Evolutionary conservation across 2,113 vertebrate genomes (phyloP).

Genomic region (Motacilla tschutschensis): DNA sequence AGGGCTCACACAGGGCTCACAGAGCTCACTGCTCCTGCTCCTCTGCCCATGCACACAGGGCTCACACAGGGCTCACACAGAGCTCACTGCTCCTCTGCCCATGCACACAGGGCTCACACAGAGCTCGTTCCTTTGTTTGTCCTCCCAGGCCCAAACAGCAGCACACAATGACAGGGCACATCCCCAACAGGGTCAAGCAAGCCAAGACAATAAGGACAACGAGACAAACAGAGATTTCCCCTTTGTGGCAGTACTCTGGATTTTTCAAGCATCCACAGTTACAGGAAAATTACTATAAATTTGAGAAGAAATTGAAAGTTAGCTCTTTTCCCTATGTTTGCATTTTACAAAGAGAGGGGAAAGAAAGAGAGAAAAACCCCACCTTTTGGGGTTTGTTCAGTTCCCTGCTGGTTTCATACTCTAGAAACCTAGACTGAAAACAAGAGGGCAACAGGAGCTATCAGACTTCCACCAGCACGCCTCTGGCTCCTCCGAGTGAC

Average conservation of each 20-base stretch:
- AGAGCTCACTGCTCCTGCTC: no score
- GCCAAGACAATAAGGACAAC: conserved; percentile 3
- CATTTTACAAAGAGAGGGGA: neutral
- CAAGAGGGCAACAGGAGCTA: neutral
- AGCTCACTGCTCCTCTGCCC: neutral
- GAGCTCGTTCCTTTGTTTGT: conserved; percentile 22
- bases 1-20: no score
- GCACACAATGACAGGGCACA: conserved; percentile 16
- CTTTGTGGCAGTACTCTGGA: neutral
- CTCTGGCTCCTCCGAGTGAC: neutral
- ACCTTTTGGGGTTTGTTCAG: neutral
- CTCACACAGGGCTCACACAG: no score
- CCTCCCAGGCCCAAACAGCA: neutral
- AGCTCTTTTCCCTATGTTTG: neutral
- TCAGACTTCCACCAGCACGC: neutral
- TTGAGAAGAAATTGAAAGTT: conserved; percentile 74
- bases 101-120: neutral
- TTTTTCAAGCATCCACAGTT: conserved; percentile 11
- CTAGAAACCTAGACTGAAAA: neutral
- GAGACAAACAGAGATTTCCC: neutral
- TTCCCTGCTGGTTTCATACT: neutral
- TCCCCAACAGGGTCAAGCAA: conserved; percentile 25
- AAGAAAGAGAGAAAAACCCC: neutral
- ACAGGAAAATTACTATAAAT: conserved; percentile 63
- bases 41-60: no score